These are phyloP conservation scores for Podarcis cretensis DNA, from an alignment of 2,113 vertebrate species.

Conservation along the genomic window DNA sequence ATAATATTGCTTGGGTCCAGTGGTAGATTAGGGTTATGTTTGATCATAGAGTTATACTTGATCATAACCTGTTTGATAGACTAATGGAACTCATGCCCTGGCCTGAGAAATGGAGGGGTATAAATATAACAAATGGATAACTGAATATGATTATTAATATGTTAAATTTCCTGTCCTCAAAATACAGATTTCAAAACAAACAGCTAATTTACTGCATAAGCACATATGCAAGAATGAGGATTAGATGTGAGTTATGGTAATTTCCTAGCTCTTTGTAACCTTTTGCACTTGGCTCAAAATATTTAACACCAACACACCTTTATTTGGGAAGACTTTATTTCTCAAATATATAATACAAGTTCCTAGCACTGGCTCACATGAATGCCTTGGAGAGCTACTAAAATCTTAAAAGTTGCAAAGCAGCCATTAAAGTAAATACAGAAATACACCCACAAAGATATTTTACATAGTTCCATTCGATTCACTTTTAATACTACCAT, in stretches of 20 bases:
- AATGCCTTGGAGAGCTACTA: not conserved
- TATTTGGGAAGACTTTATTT: not conserved
- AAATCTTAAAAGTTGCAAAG: not conserved
- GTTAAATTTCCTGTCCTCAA: not conserved
- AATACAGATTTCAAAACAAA: not conserved
- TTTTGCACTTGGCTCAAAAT: not conserved
- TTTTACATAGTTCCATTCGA: not conserved
- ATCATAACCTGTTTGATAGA: not conserved
- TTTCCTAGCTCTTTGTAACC: not conserved
- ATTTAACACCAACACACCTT: not conserved
- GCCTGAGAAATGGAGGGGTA: not conserved
- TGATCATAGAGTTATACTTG: not conserved
- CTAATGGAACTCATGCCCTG: too few species aligned
- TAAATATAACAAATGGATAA: not conserved
- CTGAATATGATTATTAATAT: not conserved
- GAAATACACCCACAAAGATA: slow-evolving; percentile 9
- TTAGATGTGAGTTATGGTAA: not conserved
- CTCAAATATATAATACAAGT: not conserved
- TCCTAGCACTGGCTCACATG: not conserved
- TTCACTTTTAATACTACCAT: slow-evolving; percentile 4
- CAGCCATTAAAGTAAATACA: not conserved
- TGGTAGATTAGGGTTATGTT: not conserved
- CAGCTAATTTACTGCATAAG: not conserved
- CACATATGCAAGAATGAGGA: not conserved
- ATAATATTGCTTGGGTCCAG: not conserved